Conservation (phyloP, 2,113 vertebrate species). For the Atlantisia rogersi region DNA sequence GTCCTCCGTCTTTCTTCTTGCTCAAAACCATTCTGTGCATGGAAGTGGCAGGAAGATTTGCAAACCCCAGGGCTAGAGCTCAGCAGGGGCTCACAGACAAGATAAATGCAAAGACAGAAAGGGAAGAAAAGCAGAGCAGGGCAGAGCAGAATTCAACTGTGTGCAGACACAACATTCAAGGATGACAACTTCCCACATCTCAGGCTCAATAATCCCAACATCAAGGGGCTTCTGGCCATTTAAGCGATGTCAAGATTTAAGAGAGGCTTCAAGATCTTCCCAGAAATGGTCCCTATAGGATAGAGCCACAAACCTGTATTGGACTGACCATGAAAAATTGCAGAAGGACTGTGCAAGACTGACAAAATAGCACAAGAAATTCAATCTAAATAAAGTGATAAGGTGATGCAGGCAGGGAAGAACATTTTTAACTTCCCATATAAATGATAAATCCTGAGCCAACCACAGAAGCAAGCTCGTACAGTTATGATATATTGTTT, state of each 20-base stretch:
- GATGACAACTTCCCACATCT: not conserved
- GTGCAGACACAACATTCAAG: not conserved
- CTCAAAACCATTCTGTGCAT: not conserved
- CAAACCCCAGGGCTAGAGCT: not conserved
- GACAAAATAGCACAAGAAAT: slow-evolving; percentile 33
- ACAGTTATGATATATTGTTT: not conserved
- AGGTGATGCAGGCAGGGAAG: not conserved
- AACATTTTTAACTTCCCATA: slow-evolving; percentile 18
- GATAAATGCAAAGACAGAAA: not conserved
- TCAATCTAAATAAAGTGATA: slow-evolving; percentile 13
- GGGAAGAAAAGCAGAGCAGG: not conserved
- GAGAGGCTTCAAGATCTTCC: not conserved
- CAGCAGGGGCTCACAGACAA: not conserved
- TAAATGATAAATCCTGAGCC: not conserved
- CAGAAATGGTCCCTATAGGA: not conserved
- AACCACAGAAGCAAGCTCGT: not conserved
- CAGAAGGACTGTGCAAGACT: not conserved
- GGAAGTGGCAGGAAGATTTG: not conserved
- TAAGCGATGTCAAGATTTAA: not conserved
- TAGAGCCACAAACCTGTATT: not conserved
- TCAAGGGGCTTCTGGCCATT: not conserved
- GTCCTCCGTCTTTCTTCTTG: not conserved
- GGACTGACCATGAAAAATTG: slow-evolving; percentile 10
- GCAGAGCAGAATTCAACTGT: not conserved
- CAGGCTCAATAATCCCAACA: not conserved